Percentiles rank a stretch among this genome's conserved stretches.
Evolutionary conservation across 1,140 invertebrate species (phyloP).

Genomic region (Chironomus striatipennis): DNA sequence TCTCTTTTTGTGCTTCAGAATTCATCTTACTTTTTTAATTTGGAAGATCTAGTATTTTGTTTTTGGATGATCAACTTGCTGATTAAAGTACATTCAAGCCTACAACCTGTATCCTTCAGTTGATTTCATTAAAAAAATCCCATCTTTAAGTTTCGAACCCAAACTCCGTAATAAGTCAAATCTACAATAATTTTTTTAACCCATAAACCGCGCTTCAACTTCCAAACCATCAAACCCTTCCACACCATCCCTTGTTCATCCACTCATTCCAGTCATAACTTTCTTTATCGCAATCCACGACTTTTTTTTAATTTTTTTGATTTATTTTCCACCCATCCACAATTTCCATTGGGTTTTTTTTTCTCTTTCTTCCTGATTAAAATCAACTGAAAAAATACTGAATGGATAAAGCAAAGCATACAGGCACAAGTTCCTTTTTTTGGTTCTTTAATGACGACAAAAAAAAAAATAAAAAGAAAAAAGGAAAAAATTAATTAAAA

Average conservation of each 20-base stretch:
- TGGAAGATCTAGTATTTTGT: too few relatives aligned
- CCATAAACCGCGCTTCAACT: background rate
- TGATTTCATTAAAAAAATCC: too few relatives aligned
- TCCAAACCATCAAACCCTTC: background rate
- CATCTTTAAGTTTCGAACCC: too few relatives aligned
- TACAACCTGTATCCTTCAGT: too few relatives aligned
- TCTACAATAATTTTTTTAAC: too few relatives aligned
- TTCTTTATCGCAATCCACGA: background rate
- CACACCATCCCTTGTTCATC: background rate
- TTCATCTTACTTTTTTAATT: too few relatives aligned
- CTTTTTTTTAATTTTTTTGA: background rate
- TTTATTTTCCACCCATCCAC: background rate
- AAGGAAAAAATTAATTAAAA: constrained; percentile 23
- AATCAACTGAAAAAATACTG: constrained; percentile 23
- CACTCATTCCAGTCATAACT: background rate
- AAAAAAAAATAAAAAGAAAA: background rate
- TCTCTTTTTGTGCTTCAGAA: too few relatives aligned
- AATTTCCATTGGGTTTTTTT: background rate
- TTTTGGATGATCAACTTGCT: too few relatives aligned
- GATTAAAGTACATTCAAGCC: too few relatives aligned
- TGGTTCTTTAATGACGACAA: background rate
- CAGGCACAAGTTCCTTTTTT: background rate
- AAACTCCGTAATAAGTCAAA: too few relatives aligned
- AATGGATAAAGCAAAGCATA: constrained; percentile 9
- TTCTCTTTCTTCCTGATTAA: constrained; percentile 15